phyloP scores from a whole-genome alignment of 2,113 vertebrate species.

The Irena cyanogastra region DNA sequence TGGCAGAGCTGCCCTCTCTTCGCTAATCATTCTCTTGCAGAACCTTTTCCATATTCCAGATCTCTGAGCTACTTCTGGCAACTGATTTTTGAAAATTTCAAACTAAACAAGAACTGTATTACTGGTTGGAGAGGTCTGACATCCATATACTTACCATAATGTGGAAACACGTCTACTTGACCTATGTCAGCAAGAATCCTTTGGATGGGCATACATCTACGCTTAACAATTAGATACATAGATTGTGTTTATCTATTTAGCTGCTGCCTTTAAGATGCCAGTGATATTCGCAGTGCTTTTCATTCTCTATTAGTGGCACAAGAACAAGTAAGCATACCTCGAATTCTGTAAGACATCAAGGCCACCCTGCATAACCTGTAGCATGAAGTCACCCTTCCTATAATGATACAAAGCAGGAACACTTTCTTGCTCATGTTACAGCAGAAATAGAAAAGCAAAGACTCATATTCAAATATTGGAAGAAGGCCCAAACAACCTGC shows the following conservation, averaged over 20 bases:
- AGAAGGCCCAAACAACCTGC: not conserved
- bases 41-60: not conserved
- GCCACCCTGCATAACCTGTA: not conserved
- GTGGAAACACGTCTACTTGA: not conserved
- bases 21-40: not conserved
- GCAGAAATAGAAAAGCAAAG: conserved; percentile 34
- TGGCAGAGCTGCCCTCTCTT: not conserved
- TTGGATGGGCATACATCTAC: not conserved
- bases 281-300: not conserved
- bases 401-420: not conserved
- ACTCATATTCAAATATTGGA: not conserved
- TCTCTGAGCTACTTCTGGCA: not conserved
- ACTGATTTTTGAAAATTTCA: not conserved
- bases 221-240: not conserved
- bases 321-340: not conserved
- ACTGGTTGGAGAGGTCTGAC: not conserved
- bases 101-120: not conserved
- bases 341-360: not conserved
- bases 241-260: not conserved
- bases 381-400: conserved; percentile 43
- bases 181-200: not conserved
- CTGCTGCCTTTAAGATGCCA: not conserved
- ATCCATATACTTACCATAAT: not conserved
- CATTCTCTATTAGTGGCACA: not conserved
- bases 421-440: conserved; percentile 20